Evolutionary conservation across 2,797 vertebrate species (phyloP), one percentile per base, ranked within the genome.

Genomic region (Antennarius maculatus): DNA sequence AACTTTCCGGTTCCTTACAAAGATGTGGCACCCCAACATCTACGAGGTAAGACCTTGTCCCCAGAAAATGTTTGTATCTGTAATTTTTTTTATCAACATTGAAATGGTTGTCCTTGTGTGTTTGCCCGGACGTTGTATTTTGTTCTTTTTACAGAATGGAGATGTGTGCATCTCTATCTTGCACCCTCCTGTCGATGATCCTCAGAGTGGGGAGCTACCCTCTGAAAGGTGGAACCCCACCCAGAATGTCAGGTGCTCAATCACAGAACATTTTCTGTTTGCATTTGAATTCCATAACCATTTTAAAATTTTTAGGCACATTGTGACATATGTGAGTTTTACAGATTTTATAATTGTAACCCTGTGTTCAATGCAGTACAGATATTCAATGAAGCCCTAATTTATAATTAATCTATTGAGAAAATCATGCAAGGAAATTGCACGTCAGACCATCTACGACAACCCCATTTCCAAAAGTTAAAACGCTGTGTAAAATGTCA

Each of bases 11-110:
- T 99, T 99, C 80, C 95, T 99, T 90, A 99, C 98, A 82, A 99
- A 99, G 94, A 99, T 99, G 98, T 99, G 98, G 98, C 98, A 99
- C 65, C 98, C 98, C 69, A 99, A 99, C 92, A 98, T 99, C 83
- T 99, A 99, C 71, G 98, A 99, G 96, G 98, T 98, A 93, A 94
- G 85, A 56, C 12, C 3, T 34, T 55, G 16, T 57, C 57, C 47
- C 12, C 10, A 50, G 5, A 53, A 18, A 28, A 5, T 27, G 46
- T 29, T 18, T 6, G 29, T 46, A 8, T 43, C 15, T 27, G 2
- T 34, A 48, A 23, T 28, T 7, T 6, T 2, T 18, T n/a, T n/a
- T n/a, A n/a, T 13, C 10, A 39, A 1, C 41, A 47, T 51, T 16
- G 18, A 23, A 13, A 14, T 15, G 17, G 18, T 28, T 41, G 1